These are phyloP conservation scores for Andinoacara biseriatus DNA, from an alignment of 2,113 vertebrate genomes.

Conservation along the genomic window DNA sequence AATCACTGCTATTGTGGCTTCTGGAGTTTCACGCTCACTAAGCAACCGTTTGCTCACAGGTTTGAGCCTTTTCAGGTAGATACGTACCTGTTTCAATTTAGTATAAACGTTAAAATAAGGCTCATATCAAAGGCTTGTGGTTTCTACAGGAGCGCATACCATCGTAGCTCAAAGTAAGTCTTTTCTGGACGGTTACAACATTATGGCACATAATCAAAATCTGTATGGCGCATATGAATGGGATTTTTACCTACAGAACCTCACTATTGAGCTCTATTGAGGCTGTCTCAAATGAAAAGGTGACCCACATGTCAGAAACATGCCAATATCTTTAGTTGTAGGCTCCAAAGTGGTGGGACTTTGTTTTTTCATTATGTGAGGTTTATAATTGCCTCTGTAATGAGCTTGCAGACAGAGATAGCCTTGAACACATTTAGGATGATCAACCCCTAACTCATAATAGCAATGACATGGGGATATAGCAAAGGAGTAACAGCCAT, in stretches of 20 bases:
- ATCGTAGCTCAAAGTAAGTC: not conserved
- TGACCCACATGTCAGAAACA: not conserved
- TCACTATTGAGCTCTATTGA: not conserved
- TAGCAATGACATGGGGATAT: not conserved
- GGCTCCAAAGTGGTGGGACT: not conserved
- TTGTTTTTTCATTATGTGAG: not conserved
- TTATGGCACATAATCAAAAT: not conserved
- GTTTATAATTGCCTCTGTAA: not conserved
- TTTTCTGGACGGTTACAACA: not conserved
- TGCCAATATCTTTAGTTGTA: rapidly evolving
- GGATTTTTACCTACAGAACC: not conserved
- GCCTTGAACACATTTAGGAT: not conserved
- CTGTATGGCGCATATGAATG: not conserved
- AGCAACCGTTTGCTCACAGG: not conserved
- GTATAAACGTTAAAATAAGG: not conserved
- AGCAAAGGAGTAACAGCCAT: not conserved
- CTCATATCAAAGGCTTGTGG: not conserved
- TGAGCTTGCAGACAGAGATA: not conserved
- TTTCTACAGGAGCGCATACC: not conserved
- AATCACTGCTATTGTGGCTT: not conserved
- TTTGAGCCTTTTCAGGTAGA: not conserved
- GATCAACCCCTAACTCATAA: not conserved
- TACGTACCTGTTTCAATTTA: not conserved
- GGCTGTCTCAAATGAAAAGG: not conserved
- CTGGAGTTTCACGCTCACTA: not conserved